Conservation (phyloP, 2,797 vertebrate species). For the Rhinichthys osculus region DNA sequence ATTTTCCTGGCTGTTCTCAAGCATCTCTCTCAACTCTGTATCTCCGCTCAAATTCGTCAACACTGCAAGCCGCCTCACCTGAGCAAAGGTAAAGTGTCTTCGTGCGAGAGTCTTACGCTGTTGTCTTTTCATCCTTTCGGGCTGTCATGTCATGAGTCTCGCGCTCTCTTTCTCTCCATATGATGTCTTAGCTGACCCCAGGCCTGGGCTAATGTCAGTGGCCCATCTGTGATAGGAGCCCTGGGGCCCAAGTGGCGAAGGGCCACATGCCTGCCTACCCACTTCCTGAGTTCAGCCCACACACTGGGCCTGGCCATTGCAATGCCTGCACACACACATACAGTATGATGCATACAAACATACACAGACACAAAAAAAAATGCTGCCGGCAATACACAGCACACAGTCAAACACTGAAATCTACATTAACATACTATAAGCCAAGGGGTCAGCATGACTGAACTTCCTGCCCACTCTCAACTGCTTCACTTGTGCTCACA, state of each 20-base stretch:
- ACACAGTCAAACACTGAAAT: constrained; percentile 26
- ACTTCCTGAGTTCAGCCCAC: constrained; percentile 61
- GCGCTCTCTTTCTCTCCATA: constrained; percentile 34
- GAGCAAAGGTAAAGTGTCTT: constrained; percentile 47
- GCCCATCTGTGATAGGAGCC: constrained; percentile 63
- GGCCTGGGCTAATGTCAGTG: constrained; percentile 53
- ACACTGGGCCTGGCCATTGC: constrained; percentile 43
- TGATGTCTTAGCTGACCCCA: constrained; percentile 50
- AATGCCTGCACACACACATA: constrained; percentile 40
- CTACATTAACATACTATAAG: constrained; percentile 30
- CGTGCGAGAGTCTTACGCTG: constrained; percentile 25
- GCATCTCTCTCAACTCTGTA: not conserved
- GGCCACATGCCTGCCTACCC: constrained; percentile 60
- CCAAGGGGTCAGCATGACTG: constrained; percentile 31
- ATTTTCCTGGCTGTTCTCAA: constrained; percentile 55
- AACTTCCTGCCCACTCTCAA: constrained; percentile 1
- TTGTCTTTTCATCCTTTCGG: constrained; percentile 44
- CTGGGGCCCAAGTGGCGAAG: constrained; percentile 53
- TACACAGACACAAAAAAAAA: constrained; percentile 49
- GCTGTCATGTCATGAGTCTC: constrained; percentile 41
- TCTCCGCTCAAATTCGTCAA: constrained; percentile 26
- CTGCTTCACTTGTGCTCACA: not conserved
- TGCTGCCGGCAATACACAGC: constrained; percentile 60
- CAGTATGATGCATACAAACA: constrained; percentile 44
- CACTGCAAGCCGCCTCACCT: constrained; percentile 44